phyloP scores from a whole-genome alignment of 2,888 invertebrate genomes.

The Orchesella flavescens region DNA sequence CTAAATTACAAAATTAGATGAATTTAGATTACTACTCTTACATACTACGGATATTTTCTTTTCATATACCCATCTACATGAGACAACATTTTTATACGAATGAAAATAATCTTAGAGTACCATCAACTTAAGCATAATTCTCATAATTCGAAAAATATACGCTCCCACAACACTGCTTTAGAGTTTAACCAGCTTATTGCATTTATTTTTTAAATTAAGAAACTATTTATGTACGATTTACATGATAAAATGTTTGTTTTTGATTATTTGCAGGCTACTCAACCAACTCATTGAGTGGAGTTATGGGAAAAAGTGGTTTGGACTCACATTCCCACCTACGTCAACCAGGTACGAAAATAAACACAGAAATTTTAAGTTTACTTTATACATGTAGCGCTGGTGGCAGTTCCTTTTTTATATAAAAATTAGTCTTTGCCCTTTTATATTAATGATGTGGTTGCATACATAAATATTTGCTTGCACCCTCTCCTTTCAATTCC shows the following conservation, averaged over 20 bases:
- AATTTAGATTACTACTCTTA: too few species aligned
- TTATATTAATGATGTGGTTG: background rate
- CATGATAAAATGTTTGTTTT: background rate
- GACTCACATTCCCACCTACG: constrained; percentile 92
- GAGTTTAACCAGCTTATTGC: too few species aligned
- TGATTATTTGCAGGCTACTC: constrained; percentile 82
- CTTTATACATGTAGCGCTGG: background rate
- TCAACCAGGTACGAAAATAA: constrained; percentile 83
- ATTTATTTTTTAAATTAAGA: constrained; percentile 8
- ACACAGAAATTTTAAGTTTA: background rate
- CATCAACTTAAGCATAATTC: too few species aligned
- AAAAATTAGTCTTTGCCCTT: background rate
- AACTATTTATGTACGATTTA: background rate
- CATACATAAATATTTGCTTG: too few species aligned
- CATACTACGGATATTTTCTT: too few species aligned
- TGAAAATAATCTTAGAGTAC: too few species aligned
- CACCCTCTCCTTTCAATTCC: too few species aligned
- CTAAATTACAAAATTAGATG: too few species aligned
- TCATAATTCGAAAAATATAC: too few species aligned
- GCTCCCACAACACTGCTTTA: too few species aligned
- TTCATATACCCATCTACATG: too few species aligned
- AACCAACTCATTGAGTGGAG: constrained; percentile 85
- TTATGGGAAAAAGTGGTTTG: constrained; percentile 87
- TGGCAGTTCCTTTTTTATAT: background rate
- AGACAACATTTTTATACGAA: too few species aligned